phyloP scores from a whole-genome alignment of 2,797 vertebrate genomes.

The Coluber constrictor region DNA sequence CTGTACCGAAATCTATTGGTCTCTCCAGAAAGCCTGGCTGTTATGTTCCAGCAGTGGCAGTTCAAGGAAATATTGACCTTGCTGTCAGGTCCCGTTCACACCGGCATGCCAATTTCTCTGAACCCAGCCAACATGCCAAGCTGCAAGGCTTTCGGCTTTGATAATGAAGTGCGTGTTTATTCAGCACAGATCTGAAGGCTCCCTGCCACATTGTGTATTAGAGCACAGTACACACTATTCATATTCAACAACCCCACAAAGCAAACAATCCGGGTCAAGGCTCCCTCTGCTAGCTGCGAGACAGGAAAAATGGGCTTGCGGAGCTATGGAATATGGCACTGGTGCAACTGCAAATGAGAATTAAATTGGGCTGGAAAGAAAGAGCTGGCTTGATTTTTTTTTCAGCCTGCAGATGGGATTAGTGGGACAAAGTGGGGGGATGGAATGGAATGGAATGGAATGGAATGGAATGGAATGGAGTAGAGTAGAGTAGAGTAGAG shows the following conservation, averaged over 20 bases:
- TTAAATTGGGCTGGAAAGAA: neutral
- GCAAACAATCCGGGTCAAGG: neutral
- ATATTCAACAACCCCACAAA: neutral
- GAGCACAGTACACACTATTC: neutral
- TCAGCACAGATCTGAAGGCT: neutral
- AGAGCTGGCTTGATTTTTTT: neutral
- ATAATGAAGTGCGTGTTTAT: neutral
- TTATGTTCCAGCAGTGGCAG: neutral
- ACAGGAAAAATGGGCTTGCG: neutral
- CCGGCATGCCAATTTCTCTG: neutral
- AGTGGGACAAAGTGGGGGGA: rapidly evolving
- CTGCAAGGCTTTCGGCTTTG: neutral
- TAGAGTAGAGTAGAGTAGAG: too few species aligned
- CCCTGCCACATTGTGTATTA: neutral
- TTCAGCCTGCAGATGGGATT: neutral
- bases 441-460: too few species aligned
- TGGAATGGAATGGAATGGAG: too few species aligned
- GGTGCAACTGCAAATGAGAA: neutral
- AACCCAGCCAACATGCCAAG: neutral
- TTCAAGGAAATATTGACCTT: neutral
- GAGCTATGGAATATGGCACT: neutral
- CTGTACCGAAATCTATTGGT: neutral
- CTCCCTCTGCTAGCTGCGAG: neutral
- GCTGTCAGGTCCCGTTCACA: neutral
- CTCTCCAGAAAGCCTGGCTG: neutral